These are phyloP conservation scores for Drosophila subpulchrella DNA, from an alignment of 1,140 invertebrate species.

Conservation along the genomic window DNA sequence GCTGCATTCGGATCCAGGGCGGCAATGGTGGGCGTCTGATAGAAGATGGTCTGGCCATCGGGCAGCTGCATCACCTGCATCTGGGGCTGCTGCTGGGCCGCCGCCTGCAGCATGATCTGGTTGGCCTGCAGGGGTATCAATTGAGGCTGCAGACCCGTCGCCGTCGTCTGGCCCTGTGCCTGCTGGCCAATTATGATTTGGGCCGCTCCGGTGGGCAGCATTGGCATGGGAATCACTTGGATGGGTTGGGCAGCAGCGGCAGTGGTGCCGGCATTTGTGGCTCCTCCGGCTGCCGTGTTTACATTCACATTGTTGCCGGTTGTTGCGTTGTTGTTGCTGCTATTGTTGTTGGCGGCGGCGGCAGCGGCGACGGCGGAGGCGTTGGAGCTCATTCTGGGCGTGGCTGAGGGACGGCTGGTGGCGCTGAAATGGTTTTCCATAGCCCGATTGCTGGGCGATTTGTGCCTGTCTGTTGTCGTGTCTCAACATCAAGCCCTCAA, in stretches of 20 bases:
- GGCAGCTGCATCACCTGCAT: constrained; percentile 94
- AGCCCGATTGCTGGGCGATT: constrained; percentile 33
- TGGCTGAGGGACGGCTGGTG: constrained; percentile 53
- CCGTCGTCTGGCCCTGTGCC: constrained; percentile 39
- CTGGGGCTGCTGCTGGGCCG: constrained; percentile 86
- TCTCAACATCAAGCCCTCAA: constrained; percentile 46
- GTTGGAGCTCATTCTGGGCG: constrained; percentile 64
- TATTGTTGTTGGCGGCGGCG: constrained; percentile 22
- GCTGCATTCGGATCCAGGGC: constrained; percentile 61
- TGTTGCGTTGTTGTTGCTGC: constrained; percentile 33
- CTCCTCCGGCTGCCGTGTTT: constrained; percentile 10
- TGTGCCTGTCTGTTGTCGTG: constrained; percentile 25
- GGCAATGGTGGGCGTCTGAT: constrained; percentile 86
- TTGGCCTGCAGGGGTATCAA: constrained; percentile 75
- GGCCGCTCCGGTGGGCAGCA: constrained; percentile 62
- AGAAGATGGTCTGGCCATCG: constrained; percentile 97
- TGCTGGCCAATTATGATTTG: constrained; percentile 80
- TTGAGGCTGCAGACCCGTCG: constrained; percentile 50
- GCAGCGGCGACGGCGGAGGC: constrained; percentile 9
- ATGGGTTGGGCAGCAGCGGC: constrained; percentile 52
- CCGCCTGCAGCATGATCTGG: constrained; percentile 77
- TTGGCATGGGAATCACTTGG: constrained; percentile 79
- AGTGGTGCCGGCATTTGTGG: constrained; percentile 4
- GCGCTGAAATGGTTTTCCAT: constrained; percentile 77
- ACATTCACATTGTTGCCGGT: constrained; percentile 24